phyloP scores from a whole-genome alignment of 2,113 vertebrate genomes.

The Psettodes erumei region DNA sequence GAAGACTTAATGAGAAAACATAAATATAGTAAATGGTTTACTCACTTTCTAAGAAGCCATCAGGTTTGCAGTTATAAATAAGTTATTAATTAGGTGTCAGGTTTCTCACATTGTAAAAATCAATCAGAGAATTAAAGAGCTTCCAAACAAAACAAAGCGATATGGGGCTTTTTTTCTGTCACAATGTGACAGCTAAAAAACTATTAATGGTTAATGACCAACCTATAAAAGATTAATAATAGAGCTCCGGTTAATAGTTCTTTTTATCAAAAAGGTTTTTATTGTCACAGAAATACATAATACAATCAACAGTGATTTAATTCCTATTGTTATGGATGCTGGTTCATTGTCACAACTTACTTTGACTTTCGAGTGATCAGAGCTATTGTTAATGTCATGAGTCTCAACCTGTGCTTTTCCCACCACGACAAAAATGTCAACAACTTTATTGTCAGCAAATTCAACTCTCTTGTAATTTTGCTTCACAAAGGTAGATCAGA shows the following conservation, averaged over 20 bases:
- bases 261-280: not conserved
- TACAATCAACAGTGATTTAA: not conserved
- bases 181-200: not conserved
- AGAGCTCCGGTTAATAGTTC: not conserved
- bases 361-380: not conserved
- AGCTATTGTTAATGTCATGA: not conserved
- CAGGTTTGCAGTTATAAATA: not conserved
- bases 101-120: slow-evolving; percentile 18
- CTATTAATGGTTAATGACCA: not conserved
- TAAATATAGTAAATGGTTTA: not conserved
- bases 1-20: not conserved
- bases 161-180: not conserved
- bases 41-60: not conserved
- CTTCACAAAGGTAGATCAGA: not conserved
- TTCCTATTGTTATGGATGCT: not conserved
- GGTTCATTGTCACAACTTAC: not conserved
- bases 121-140: not conserved
- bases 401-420: not conserved
- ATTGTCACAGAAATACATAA: not conserved
- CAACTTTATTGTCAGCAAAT: not conserved
- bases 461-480: not conserved
- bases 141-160: not conserved
- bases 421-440: not conserved
- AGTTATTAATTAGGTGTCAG: not conserved
- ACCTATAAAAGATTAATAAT: not conserved